Evolutionary conservation across 53 echinoderm and acorn worm species (phyloP), one percentile per base, ranked within the genome.

Genomic region (Astropecten irregularis): DNA sequence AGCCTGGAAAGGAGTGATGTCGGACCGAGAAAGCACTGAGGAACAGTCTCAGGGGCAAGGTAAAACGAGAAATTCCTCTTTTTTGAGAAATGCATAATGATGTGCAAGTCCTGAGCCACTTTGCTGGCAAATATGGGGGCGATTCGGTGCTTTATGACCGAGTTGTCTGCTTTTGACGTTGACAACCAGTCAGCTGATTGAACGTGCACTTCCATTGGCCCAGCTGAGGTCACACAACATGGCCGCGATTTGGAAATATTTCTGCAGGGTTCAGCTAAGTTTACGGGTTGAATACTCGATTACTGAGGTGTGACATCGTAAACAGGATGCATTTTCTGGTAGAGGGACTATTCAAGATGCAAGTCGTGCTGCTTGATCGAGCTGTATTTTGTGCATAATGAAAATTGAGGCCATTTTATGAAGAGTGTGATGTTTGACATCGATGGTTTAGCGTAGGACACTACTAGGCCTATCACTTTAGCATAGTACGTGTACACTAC

Each of bases 1-100:
- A 84, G 84, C 91, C 77, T 88, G 88, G 91, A 91, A 90, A 40
- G 73, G 82, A 83, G 92, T 68, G 91, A 96, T 96, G 96, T 96
- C 96, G 89, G 96, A 96, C 89, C 96, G 91, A 91, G 96, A 96
- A 64, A 96, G 96, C 87, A 85, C 92, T 85, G 96, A 96, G 83
- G 96, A 96, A 37, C 93, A 96, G 84, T 89, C 96, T 87, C 93
- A 91, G 91, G 93, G 93, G 81, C 93, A 91, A 93, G 93, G 96
- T 96, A 96, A 91, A 86, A 39, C 82, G 14, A 34, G 23, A 62
- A 20, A 73, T 40, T 82, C 73, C 22, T 28, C 14, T 0, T 4
- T 28, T 68, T 84, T 72, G 34, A 30, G 39, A 71, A 68, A 49
- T 84, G 84, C 84, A 84, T 35, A 84, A 71, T 37, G 18, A 11